A percentile compares a stretch with the other conserved stretches of the same genome.
Conservation (phyloP, 2,797 vertebrate species). For the Sebastes reedi region DNA sequence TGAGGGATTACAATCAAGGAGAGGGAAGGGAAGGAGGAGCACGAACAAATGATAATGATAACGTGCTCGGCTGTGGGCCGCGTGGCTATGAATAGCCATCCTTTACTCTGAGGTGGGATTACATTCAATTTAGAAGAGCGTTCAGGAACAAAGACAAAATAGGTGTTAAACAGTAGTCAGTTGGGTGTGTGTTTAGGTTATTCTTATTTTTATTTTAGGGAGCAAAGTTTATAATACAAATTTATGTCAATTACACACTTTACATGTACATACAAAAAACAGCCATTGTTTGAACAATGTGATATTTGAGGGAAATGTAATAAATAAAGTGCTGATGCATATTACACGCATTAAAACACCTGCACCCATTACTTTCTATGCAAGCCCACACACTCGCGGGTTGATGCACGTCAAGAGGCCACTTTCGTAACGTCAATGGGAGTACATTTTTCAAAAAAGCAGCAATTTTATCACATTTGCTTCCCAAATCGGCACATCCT, state of each 20-base stretch:
- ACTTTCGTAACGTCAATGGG: neutral
- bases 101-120: slow-evolving; percentile 18
- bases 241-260: neutral
- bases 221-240: neutral
- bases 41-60: slow-evolving; percentile 23
- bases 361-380: neutral
- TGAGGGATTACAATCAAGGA: slow-evolving; percentile 18
- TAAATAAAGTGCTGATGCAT: neutral
- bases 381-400: neutral
- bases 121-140: slow-evolving; percentile 23
- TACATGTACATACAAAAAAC: neutral
- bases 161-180: neutral
- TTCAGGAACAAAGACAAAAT: slow-evolving; percentile 13
- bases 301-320: neutral
- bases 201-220: neutral
- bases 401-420: neutral
- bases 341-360: neutral
- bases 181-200: neutral
- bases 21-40: slow-evolving; percentile 9
- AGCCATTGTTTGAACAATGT: neutral
- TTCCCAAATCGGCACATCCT: neutral
- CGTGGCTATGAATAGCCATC: slow-evolving; percentile 32
- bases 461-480: slow-evolving; percentile 5
- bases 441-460: slow-evolving; percentile 6
- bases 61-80: neutral